phyloP scores from a whole-genome alignment of 2,113 vertebrate genomes.

The Leptobrachium ailaonicum region DNA sequence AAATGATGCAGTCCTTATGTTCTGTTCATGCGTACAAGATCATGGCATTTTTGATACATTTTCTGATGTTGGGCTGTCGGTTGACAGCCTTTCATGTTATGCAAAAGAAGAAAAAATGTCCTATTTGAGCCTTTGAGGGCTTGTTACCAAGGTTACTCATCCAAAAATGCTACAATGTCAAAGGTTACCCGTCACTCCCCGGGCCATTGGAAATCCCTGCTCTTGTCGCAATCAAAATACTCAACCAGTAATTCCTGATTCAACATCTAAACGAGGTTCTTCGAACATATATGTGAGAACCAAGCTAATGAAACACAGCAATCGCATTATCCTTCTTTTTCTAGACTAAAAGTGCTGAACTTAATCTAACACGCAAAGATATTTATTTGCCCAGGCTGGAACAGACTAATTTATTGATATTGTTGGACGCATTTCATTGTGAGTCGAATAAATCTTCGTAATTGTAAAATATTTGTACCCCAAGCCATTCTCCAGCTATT shows the following conservation, averaged over 20 bases:
- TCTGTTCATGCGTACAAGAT: no score
- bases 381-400: conserved; percentile 35
- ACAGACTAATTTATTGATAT: conserved; percentile 36
- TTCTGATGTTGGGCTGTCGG: no score
- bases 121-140: no score
- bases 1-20: no score
- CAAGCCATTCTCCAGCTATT: conserved; percentile 13
- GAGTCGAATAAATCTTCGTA: conserved; percentile 34
- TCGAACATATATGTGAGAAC: neutral
- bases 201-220: neutral
- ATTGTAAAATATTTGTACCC: conserved; percentile 32
- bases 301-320: neutral
- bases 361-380: neutral
- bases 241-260: neutral
- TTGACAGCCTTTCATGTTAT: no score
- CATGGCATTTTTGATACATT: no score
- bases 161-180: no score
- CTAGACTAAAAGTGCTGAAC: neutral
- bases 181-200: no score
- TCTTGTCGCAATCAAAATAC: neutral
- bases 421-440: conserved; percentile 1
- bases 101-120: no score
- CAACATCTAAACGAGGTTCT: neutral
- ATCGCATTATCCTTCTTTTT: neutral
- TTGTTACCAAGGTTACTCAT: no score